A percentile compares a stretch with the other conserved stretches of the same genome.
These are phyloP conservation scores for Chiridota heheva DNA, from an alignment of 35 echinoderm and acorn worm genomes.

Conservation along the genomic window DNA sequence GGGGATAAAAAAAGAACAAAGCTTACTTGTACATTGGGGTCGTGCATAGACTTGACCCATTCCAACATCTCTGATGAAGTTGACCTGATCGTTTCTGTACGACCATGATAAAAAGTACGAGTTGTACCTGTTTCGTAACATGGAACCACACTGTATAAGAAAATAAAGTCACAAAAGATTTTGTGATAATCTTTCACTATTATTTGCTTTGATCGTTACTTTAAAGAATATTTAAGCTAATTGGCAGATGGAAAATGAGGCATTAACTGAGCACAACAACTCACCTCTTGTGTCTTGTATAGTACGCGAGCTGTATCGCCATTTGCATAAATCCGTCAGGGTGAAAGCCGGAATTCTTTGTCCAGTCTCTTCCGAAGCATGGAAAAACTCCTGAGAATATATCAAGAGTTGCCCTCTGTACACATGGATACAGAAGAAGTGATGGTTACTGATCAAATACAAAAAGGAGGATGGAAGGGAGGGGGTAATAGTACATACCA, in stretches of 20 bases:
- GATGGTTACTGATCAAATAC: too few species aligned
- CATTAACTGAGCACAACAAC: too few species aligned
- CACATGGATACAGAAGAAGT: too few species aligned
- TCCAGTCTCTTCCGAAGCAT: constrained; percentile 35
- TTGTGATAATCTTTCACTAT: too few species aligned
- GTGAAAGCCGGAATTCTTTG: constrained; percentile 45
- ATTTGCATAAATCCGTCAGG: constrained; percentile 62
- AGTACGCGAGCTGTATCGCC: constrained; percentile 71
- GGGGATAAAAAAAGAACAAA: too few species aligned
- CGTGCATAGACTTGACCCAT: constrained; percentile 73
- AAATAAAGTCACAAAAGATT: too few species aligned
- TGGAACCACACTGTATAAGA: constrained; percentile 46
- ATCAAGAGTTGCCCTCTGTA: constrained; percentile 46
- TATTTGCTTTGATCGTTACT: too few species aligned
- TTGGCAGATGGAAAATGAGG: too few species aligned
- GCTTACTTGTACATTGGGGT: too few species aligned
- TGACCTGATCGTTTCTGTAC: constrained; percentile 75
- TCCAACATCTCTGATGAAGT: constrained; percentile 59
- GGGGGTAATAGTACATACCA: too few species aligned
- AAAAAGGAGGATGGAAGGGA: too few species aligned
- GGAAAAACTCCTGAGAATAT: constrained; percentile 39
- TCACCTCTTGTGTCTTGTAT: constrained; percentile 66
- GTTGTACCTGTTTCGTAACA: constrained; percentile 88
- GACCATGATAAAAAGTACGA: constrained; percentile 74
- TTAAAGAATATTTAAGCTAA: too few species aligned